phyloP scores from a whole-genome alignment of 2,888 invertebrate genomes.

The Hipparchia sbordonii region DNA sequence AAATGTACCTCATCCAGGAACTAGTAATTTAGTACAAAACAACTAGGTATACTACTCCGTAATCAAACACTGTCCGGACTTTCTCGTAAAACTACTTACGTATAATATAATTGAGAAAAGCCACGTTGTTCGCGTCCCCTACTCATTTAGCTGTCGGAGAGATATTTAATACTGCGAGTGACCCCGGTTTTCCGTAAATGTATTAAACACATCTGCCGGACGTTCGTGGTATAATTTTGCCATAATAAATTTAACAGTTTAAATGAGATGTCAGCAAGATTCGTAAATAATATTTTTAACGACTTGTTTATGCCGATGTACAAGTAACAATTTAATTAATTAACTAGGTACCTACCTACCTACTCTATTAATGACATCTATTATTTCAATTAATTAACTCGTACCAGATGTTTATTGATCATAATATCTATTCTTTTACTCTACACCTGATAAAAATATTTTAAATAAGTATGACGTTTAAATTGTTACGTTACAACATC shows the following conservation, averaged over 20 bases:
- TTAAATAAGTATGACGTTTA: too few relatives aligned
- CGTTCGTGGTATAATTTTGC: conserved; percentile 54
- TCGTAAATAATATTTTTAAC: conserved; percentile 16
- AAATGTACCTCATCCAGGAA: too few relatives aligned
- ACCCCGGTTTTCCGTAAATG: conserved; percentile 71
- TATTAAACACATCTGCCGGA: conserved; percentile 78
- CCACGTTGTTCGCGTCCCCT: conserved; percentile 62
- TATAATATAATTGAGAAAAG: conserved; percentile 40
- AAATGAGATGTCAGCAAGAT: conserved; percentile 40
- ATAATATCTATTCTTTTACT: too few relatives aligned
- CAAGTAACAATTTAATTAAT: too few relatives aligned
- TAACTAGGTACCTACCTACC: too few relatives aligned
- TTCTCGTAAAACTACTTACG: conserved; percentile 25
- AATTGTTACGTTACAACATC: too few relatives aligned
- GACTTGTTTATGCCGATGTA: conserved; percentile 4
- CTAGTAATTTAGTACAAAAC: too few relatives aligned
- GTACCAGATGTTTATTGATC: too few relatives aligned
- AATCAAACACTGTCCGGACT: conserved; percentile 10
- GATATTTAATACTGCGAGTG: conserved; percentile 80
- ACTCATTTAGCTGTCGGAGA: conserved; percentile 80
- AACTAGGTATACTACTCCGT: background rate
- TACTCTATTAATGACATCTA: too few relatives aligned
- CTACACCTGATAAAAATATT: too few relatives aligned
- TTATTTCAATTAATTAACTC: too few relatives aligned
- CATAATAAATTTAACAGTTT: conserved; percentile 68